Conservation (phyloP, 2,113 vertebrate species). For the Diphyllodes magnificus region DNA sequence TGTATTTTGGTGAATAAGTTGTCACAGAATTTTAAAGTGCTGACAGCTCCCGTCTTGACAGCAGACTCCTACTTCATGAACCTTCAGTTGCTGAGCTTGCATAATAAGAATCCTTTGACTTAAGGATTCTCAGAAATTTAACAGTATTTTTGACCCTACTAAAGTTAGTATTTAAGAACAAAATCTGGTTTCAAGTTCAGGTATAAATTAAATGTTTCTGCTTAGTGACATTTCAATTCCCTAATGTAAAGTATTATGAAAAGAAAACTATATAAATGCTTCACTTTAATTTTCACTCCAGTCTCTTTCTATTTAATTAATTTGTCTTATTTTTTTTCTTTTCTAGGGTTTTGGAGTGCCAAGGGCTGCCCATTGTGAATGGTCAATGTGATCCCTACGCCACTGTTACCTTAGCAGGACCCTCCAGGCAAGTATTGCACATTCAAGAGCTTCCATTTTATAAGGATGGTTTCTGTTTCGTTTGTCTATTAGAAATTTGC, state of each 20-base stretch:
- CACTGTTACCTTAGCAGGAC: constrained; percentile 88
- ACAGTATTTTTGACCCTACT: neutral
- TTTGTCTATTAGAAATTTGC: neutral
- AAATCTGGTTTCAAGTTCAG: neutral
- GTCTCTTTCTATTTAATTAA: neutral
- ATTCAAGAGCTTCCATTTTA: neutral
- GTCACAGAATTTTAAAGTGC: neutral
- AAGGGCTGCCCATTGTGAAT: constrained; percentile 94
- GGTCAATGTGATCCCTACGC: constrained; percentile 97
- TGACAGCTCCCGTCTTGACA: constrained; percentile 31
- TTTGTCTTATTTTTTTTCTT: neutral
- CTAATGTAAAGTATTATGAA: neutral
- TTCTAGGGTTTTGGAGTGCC: constrained; percentile 91
- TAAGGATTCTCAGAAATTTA: neutral
- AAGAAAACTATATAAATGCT: neutral
- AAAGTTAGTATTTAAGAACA: neutral
- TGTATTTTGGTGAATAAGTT: neutral
- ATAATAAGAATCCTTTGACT: neutral
- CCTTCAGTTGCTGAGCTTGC: neutral
- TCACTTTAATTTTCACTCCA: neutral
- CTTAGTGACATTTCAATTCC: neutral
- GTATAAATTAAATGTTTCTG: neutral
- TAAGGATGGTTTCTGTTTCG: neutral
- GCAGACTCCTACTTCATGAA: neutral
- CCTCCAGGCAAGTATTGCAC: constrained; percentile 81